These are phyloP conservation scores for Porites australiensis DNA, from an alignment of 64 coral and sea anemone species.

Conservation along the genomic window DNA sequence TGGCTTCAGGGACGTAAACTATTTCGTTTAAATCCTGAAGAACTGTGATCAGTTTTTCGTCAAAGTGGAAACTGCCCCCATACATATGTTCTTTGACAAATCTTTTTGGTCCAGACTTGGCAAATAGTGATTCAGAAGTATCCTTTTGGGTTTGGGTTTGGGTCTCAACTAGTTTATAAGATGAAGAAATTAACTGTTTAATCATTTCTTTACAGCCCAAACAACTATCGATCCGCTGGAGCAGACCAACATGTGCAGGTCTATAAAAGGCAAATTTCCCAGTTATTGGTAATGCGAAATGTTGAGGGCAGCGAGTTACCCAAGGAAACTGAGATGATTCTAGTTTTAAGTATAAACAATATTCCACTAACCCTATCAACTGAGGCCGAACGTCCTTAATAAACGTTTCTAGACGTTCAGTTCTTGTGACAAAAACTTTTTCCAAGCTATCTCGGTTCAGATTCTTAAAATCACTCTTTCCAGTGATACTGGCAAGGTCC, in stretches of 20 bases:
- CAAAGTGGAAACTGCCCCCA: background rate
- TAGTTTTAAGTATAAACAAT: background rate
- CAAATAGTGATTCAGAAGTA: no score
- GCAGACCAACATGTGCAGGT: background rate
- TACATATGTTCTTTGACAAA: background rate
- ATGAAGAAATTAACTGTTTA: background rate
- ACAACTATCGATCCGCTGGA: background rate
- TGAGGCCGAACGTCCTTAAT: slow-evolving; percentile 21
- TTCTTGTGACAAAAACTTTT: background rate
- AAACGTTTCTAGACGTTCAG: slow-evolving; percentile 3
- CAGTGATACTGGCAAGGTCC: background rate
- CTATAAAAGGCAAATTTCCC: no score
- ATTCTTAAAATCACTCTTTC: background rate
- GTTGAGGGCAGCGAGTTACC: no score
- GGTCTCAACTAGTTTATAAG: no score
- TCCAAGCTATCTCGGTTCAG: background rate
- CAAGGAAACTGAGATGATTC: no score
- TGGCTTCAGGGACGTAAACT: background rate
- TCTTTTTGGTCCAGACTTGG: background rate
- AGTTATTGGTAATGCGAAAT: no score
- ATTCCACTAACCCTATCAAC: slow-evolving; percentile 1
- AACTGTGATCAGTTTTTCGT: background rate
- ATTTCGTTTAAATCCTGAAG: background rate
- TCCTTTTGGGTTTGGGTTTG: no score
- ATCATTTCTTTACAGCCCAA: slow-evolving; percentile 7